These are phyloP conservation scores for Cheilosia pagana DNA, from an alignment of 2,888 invertebrate species.

Conservation along the genomic window DNA sequence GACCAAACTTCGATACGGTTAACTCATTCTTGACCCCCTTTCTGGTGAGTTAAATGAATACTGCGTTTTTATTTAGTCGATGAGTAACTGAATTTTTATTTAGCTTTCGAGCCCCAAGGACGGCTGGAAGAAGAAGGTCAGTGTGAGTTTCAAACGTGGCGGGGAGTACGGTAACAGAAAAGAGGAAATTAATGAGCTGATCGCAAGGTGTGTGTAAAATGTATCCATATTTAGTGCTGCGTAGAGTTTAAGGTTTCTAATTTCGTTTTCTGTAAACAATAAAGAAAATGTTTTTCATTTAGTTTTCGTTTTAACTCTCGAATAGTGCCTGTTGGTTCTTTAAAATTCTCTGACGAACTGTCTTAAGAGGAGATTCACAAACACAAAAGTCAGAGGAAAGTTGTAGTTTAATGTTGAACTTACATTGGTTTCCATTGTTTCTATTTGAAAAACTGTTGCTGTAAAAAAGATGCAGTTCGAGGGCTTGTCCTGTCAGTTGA, in stretches of 20 bases:
- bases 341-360: too few relatives aligned
- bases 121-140: constrained; percentile 82
- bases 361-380: too few relatives aligned
- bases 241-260: constrained; percentile 52
- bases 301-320: background rate
- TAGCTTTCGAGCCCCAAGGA: constrained; percentile 82
- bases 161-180: constrained; percentile 83
- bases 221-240: constrained; percentile 1
- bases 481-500: too few relatives aligned
- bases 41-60: constrained; percentile 79
- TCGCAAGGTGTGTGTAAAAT: constrained; percentile 81
- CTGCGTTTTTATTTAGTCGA: background rate
- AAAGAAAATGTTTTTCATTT: constrained; percentile 24
- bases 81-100: background rate
- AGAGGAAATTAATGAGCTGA: constrained; percentile 80
- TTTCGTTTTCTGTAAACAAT: constrained; percentile 16
- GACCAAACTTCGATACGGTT: constrained; percentile 81
- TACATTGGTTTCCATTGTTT: too few relatives aligned
- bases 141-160: constrained; percentile 81
- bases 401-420: background rate
- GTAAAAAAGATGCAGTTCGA: too few relatives aligned
- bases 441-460: too few relatives aligned
- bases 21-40: constrained; percentile 81
- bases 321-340: too few relatives aligned
- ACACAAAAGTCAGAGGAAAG: background rate